These are phyloP conservation scores for Tethya wilhelma DNA, from an alignment of 37 sponge, comb jelly and placozoan species.

Conservation along the genomic window DNA sequence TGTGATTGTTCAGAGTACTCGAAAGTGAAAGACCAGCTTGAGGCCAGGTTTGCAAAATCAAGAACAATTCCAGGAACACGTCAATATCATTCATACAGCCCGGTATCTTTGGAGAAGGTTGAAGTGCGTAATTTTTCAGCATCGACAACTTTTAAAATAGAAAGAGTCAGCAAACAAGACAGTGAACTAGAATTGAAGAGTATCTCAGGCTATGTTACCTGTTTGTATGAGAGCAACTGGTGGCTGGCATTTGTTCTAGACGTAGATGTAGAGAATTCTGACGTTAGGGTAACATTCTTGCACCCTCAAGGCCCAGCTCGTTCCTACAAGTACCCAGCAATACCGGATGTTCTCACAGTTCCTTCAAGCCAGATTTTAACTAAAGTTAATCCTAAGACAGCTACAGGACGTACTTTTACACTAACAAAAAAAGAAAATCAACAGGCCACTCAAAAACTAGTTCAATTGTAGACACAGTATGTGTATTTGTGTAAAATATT, in stretches of 20 bases:
- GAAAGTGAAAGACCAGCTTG: not conserved
- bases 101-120: conserved; percentile 11
- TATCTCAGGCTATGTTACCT: conserved; percentile 50
- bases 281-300: conserved; percentile 41
- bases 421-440: no score
- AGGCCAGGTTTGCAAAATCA: conserved; percentile 20
- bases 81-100: conserved; percentile 30
- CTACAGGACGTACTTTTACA: no score
- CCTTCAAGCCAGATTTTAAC: conserved; percentile 13
- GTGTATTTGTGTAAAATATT: no score
- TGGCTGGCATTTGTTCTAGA: conserved; percentile 48
- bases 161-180: conserved; percentile 19
- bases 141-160: conserved; percentile 15
- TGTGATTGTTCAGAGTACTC: conserved; percentile 29
- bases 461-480: no score
- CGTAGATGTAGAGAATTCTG: conserved; percentile 1
- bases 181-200: conserved; percentile 24
- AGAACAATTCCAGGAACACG: conserved; percentile 52
- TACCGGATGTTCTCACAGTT: conserved; percentile 14
- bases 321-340: conserved; percentile 31
- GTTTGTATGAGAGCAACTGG: conserved; percentile 38
- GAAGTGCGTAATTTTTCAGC: conserved; percentile 12
- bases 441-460: no score
- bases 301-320: conserved; percentile 50
- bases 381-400: conserved; percentile 23